Base-by-base conservation (phyloP, 2,888 invertebrate species). In the Andrena camellia region DNA sequence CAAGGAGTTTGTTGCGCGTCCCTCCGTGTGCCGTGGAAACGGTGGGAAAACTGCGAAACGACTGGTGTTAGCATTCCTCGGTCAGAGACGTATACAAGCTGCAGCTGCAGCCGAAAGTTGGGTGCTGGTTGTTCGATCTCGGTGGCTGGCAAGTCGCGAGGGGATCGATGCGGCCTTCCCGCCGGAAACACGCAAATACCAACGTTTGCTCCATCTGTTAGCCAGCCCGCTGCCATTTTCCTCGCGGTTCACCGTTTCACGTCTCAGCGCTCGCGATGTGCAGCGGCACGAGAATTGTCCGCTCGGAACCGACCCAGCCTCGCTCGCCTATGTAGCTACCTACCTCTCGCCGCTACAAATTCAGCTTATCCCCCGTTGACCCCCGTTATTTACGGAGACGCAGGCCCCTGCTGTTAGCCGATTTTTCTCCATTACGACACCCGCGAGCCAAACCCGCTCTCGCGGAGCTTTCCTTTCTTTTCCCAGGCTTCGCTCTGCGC, bases 131-230 rank as follows among this genome's bases (percentile, higher is more conserved):
- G 63, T 42, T 63, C 60, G 42, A 71, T 71, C 63, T 26, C 13
- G 71, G 54, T 64, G 29, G 69, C 8, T 60, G 10, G 31, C 57
- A 20, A 64, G 64, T 59, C 48, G 48, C 73, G 73, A 50, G 42
- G 42, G 68, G 23, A 81, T 81, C 72, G 73, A 81, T 69, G 74
- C 42, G 50, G 35, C n/a, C 62, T 77, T 77, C 26, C 68, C 69
- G 35, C 2, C 63, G 71, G 77, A 78, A 81, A 59, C 76, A 33
- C 73, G 78, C 57, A 52, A 80, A 81, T 76, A 78, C 20, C 66
- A 50, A 68, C 71, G 76, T 75, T 81, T 63, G 72, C 62, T 68
- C 63, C 66, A 54, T 79, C 76, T 68, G 76, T 74, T 76, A 60
- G 74, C 50, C 59, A 60, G 71, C 50, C 52, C 26, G 72, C 50